Base-by-base conservation (phyloP, 2,113 vertebrate species). In the Microcebus ravelobensis region DNA sequence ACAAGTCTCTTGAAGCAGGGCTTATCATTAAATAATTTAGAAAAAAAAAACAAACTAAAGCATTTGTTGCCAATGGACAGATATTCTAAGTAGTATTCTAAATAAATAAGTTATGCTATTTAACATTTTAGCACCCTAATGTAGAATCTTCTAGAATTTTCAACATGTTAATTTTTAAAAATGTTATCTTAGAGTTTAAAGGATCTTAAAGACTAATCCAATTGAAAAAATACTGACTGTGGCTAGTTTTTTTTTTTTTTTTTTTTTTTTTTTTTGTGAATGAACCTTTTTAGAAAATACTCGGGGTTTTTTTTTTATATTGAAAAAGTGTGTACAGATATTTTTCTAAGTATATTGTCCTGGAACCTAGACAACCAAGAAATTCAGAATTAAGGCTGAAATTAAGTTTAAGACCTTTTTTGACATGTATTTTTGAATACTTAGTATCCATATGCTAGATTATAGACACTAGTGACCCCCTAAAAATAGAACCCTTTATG, bases 311-410 rank as follows among this genome's bases (percentile, higher is more conserved):
- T 23, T n/a, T 84, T 74, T 87, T 42, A 71, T 10, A 84, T 74
- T 95, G 61, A 92, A 95, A 70, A 90, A 63, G 1, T 91, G 6
- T 91, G 89, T 94, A 18, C 29, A 81, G 52, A 50, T 88, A 50
- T 52, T 92, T 94, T 92, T 36, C 6, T 88, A 67, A 84, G 18
- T 79, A 39, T 89, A 34, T 86, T 90, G 13, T 84, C 61, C 87
- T 87, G 76, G 97, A 97, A 98, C 96, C 96, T 95, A 97, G 96
- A 86, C 50, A 89, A 95, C n/a, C 42, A 93, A 95, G 91, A 97
- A 98, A 97, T 98, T 98, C 96, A 98, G 97, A 97, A 98, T 96
- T 94, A 98, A 98, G 97, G 96, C 97, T 98, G 97, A 97, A 97
- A 96, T 96, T 95, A 92, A 92, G 42, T 65, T 92, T 89, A 90